These are phyloP conservation scores for Tiliacea citrago DNA, from an alignment of 2,888 invertebrate species.

Conservation along the genomic window DNA sequence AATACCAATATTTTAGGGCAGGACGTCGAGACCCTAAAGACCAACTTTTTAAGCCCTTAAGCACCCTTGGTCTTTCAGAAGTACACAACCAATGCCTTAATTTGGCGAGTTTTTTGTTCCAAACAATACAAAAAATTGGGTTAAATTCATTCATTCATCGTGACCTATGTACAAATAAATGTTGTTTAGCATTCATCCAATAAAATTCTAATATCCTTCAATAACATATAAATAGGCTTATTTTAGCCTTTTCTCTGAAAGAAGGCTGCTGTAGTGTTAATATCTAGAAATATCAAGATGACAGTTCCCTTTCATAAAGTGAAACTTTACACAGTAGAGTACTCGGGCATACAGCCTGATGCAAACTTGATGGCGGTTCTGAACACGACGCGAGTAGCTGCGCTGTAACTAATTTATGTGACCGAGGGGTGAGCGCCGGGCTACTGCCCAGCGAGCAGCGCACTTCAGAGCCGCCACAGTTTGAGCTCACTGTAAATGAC, in stretches of 20 bases:
- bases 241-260: neutral
- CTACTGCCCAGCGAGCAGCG: neutral
- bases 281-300: constrained; percentile 54
- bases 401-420: neutral
- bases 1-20: neutral
- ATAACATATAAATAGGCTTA: constrained; percentile 4
- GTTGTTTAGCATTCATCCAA: constrained; percentile 6
- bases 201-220: neutral
- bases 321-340: constrained; percentile 9
- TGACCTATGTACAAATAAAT: constrained; percentile 35
- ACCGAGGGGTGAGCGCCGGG: too few relatives aligned
- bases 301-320: constrained; percentile 51
- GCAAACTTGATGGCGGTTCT: neutral
- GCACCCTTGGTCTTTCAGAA: neutral
- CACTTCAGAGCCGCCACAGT: too few relatives aligned
- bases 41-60: neutral
- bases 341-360: neutral
- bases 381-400: neutral
- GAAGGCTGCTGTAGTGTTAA: constrained; percentile 37
- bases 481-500: neutral
- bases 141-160: neutral
- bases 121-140: neutral
- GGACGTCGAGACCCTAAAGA: neutral
- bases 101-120: constrained; percentile 7
- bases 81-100: constrained; percentile 5